Evolutionary conservation across 64 coral and sea anemone genomes (phyloP).

Genomic region (Acropora yongei): DNA sequence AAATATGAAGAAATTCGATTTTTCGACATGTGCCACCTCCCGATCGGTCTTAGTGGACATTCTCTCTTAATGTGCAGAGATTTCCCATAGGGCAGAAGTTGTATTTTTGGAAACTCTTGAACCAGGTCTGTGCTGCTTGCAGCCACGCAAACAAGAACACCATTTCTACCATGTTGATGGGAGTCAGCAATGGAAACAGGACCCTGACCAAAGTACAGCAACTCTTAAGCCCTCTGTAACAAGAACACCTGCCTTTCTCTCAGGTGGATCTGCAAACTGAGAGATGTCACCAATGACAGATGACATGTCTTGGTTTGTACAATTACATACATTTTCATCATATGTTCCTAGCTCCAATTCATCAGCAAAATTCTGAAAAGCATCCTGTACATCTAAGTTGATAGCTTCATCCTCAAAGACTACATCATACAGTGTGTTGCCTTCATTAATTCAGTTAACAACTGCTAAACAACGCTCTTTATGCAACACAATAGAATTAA

Average conservation of each 20-base stretch:
- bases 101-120: slow-evolving; percentile 23
- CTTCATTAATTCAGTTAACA: not conserved
- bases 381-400: not conserved
- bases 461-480: not conserved
- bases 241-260: slow-evolving; percentile 25
- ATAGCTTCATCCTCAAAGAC: not conserved
- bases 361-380: too few relatives aligned
- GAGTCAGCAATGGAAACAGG: not conserved
- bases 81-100: slow-evolving; percentile 5
- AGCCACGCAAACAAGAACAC: slow-evolving; percentile 19
- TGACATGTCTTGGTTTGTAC: not conserved
- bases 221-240: not conserved
- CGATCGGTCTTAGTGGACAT: too few relatives aligned
- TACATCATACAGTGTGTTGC: not conserved
- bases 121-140: not conserved
- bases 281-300: slow-evolving; percentile 2
- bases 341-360: not conserved
- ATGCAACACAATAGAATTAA: not conserved
- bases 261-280: not conserved
- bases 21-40: too few relatives aligned
- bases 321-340: not conserved
- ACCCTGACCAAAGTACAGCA: not conserved
- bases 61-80: not conserved
- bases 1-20: too few relatives aligned
- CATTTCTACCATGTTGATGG: slow-evolving; percentile 10